Conservation (phyloP, 1,140 invertebrate species). For the Fopius arisanus region DNA sequence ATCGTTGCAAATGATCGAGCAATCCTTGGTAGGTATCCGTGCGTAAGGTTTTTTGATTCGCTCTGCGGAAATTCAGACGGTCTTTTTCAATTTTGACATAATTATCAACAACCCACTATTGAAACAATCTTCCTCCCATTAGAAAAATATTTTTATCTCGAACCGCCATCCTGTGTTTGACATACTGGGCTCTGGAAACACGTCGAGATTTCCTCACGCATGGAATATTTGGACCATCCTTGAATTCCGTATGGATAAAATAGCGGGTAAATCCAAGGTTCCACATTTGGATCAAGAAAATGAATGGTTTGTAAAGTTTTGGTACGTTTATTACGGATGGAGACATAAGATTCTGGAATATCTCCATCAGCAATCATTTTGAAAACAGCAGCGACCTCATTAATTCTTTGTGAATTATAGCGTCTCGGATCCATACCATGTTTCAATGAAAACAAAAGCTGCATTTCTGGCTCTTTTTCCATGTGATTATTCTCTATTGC, state of each 20-base stretch:
- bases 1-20: background rate
- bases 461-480: background rate
- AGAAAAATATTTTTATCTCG: background rate
- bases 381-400: slow-evolving; percentile 27
- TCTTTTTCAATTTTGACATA: slow-evolving; percentile 16
- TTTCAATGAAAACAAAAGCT: background rate
- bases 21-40: background rate
- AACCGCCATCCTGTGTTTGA: background rate
- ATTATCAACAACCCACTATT: slow-evolving; percentile 13
- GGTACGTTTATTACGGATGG: background rate
- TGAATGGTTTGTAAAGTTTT: background rate
- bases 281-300: background rate
- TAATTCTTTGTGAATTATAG: background rate
- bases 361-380: background rate
- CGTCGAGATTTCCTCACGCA: background rate
- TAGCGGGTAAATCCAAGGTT: background rate
- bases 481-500: no score
- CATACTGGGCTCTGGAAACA: background rate
- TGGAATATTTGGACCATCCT: background rate
- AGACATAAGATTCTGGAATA: background rate
- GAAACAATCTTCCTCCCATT: background rate
- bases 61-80: background rate
- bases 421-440: background rate
- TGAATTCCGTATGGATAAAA: background rate
- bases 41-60: background rate